phyloP scores from a whole-genome alignment of 2,797 vertebrate species.

The Sebastes paucispinis region DNA sequence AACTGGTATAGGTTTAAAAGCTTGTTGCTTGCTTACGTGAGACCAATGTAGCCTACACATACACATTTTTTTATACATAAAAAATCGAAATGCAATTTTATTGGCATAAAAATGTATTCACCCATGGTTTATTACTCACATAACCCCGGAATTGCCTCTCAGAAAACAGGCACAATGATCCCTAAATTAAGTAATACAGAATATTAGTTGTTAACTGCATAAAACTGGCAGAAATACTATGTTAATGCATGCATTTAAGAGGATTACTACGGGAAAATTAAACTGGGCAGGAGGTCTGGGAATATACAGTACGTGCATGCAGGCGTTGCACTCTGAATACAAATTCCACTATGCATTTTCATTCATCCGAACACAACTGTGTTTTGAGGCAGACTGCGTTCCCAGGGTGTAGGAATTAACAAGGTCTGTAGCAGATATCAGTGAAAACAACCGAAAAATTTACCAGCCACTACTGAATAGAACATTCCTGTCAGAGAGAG shows the following conservation, averaged over 20 bases:
- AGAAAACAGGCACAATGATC: neutral
- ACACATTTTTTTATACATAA: neutral
- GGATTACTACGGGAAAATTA: slow-evolving; percentile 38
- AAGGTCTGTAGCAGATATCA: slow-evolving; percentile 33
- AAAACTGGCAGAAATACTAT: slow-evolving; percentile 29
- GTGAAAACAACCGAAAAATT: slow-evolving; percentile 40
- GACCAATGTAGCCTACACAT: neutral
- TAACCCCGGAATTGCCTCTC: neutral
- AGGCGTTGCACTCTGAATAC: slow-evolving; percentile 26
- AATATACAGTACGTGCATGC: slow-evolving; percentile 1
- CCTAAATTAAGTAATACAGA: slow-evolving; percentile 4
- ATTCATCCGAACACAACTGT: slow-evolving; percentile 13
- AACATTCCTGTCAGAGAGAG: slow-evolving; percentile 48
- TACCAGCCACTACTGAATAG: slow-evolving; percentile 28
- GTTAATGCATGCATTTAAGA: slow-evolving; percentile 43
- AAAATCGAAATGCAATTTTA: neutral
- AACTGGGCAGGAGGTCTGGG: slow-evolving; percentile 28
- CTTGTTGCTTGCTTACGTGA: neutral
- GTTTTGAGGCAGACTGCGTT: slow-evolving; percentile 24
- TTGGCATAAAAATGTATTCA: neutral
- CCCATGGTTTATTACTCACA: neutral
- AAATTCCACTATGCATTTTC: slow-evolving; percentile 18
- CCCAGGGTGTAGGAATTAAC: slow-evolving; percentile 33
- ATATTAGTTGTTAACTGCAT: neutral
- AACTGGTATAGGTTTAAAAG: neutral